Evolutionary conservation across 2,888 invertebrate genomes (phyloP).

Genomic region (Lobophora halterata): DNA sequence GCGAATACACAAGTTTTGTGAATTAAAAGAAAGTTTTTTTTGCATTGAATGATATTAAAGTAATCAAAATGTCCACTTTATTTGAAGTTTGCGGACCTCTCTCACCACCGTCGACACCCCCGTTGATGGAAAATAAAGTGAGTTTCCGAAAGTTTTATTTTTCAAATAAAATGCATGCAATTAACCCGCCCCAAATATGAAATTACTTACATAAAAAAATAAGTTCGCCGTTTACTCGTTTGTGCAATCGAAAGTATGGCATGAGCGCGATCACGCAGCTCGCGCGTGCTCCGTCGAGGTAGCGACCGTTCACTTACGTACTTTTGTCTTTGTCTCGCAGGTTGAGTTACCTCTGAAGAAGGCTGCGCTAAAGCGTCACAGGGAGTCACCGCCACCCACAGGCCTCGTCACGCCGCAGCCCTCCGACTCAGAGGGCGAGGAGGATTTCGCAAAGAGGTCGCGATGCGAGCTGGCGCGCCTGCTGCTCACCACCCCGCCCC

Average conservation of each 20-base stretch:
- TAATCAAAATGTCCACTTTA: slow-evolving; percentile 66
- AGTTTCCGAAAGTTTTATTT: slow-evolving; percentile 50
- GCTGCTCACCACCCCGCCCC: slow-evolving; percentile 80
- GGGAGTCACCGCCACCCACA: slow-evolving; percentile 54
- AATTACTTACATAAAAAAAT: slow-evolving; percentile 21
- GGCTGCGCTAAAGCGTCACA: slow-evolving; percentile 60
- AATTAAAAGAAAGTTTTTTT: slow-evolving; percentile 72
- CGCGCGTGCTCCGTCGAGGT: slow-evolving; percentile 56
- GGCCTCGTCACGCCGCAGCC: slow-evolving; percentile 89
- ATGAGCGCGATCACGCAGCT: slow-evolving; percentile 63
- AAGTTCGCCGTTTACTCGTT: slow-evolving; percentile 34
- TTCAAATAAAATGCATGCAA: slow-evolving; percentile 9
- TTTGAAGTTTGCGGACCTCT: slow-evolving; percentile 79
- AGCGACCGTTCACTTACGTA: slow-evolving; percentile 70
- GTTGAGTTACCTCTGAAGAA: slow-evolving; percentile 69
- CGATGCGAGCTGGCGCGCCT: slow-evolving; percentile 78
- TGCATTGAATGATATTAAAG: slow-evolving; percentile 58
- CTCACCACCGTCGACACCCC: slow-evolving; percentile 87
- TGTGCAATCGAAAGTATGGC: slow-evolving; percentile 66
- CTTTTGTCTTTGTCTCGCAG: slow-evolving; percentile 69
- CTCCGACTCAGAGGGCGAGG: slow-evolving; percentile 91
- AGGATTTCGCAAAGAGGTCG: slow-evolving; percentile 68
- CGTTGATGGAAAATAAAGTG: slow-evolving; percentile 81
- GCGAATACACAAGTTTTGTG: slow-evolving; percentile 66
- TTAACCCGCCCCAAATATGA: too few relatives aligned